Base-by-base conservation (phyloP, 1,140 invertebrate genomes). In the Archegozetes longisetosus region DNA sequence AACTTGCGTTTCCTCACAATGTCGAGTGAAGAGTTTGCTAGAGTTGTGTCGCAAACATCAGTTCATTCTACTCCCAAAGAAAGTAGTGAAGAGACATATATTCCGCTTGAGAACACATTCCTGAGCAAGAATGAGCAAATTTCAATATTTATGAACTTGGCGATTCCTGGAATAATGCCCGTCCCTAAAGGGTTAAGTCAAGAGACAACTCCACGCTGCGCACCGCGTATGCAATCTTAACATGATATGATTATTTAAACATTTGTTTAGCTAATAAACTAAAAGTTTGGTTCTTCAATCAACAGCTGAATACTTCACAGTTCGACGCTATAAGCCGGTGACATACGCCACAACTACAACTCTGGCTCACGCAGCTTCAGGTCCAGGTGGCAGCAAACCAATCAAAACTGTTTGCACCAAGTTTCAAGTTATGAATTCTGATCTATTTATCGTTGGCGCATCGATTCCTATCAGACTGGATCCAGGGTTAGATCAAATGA, bases 81-180 rank as follows among this genome's bases (percentile, higher is more conserved):
- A 12, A 51, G 24, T 49, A 32, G 25, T 26, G 60, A 26, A 17
- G 32, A 60, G 23, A 9, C 32, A 17, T 40, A 40, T 40, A 23
- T 23, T 14, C 20, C 26, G n/a, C 9, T 25, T 26, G 27, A 40
- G 14, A 64, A 57, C 28, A 27, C 60, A 25, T 55, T 68, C 1
- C 61, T 69, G 1, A 61, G 57, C 13, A 67, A 68, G 58, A 62
- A 62, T 26, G 68, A 69, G 40, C 66, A 66, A 17, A 64, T 65
- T 46, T 51, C 65, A 53, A 62, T 69, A 6, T 69, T 69, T 58
- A 68, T 69, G 67, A 69, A 69, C 47, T 58, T 69, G 24, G 65
- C 68, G 13, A 64, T 69, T 28, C 67, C 66, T n/a, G 67, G 62
- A 17, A 66, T 67, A n/a, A 58, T 64, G 9, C 52, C 61, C 20